Conservation (phyloP, 2,797 vertebrate genomes). For the Melanotaenia trifasciata region DNA sequence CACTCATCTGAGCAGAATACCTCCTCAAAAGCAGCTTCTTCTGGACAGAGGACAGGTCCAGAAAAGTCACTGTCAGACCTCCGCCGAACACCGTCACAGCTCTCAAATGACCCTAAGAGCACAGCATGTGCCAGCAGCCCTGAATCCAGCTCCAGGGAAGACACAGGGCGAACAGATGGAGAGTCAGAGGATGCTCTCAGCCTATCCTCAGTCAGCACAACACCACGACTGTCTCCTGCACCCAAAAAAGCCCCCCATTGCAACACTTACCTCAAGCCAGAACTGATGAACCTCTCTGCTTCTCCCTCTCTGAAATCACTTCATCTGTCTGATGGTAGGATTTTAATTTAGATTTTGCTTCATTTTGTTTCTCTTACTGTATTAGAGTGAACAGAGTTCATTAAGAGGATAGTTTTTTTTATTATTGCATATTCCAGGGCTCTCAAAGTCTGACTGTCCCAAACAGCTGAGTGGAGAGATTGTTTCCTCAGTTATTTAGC, state of each 20-base stretch:
- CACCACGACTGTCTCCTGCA: conserved; percentile 78
- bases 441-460: conserved; percentile 3
- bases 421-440: conserved; percentile 11
- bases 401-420: conserved; percentile 14
- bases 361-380: conserved; percentile 6
- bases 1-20: conserved; percentile 96
- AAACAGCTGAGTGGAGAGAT: conserved; percentile 12
- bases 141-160: conserved; percentile 92
- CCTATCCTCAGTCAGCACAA: conserved; percentile 79
- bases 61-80: conserved; percentile 78
- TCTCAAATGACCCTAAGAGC: conserved; percentile 87
- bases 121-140: conserved; percentile 87
- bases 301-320: conserved; percentile 90
- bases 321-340: conserved; percentile 82
- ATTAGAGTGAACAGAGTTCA: conserved; percentile 16
- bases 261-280: conserved; percentile 76
- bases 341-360: background rate
- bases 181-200: conserved; percentile 90
- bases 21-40: conserved; percentile 84
- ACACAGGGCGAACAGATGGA: conserved; percentile 88
- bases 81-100: conserved; percentile 60
- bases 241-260: conserved; percentile 86
- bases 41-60: conserved; percentile 71
- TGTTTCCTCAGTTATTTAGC: conserved; percentile 10
- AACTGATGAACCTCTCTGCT: conserved; percentile 81